These are phyloP conservation scores for Probaryconus sp. DNA, from an alignment of 1,140 invertebrate species.

Conservation along the genomic window DNA sequence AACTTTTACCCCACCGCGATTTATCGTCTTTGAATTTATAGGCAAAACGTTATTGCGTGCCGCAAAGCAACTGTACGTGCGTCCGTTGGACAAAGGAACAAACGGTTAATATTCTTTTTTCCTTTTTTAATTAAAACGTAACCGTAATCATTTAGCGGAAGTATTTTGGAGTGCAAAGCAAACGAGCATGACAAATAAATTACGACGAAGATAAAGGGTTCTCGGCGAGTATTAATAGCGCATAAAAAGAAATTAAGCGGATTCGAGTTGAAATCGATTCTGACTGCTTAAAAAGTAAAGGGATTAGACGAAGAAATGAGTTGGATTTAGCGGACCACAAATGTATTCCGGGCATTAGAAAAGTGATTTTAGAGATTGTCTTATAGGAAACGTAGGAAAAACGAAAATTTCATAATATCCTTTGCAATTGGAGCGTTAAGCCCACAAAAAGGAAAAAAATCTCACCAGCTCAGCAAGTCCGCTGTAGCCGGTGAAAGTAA, in stretches of 20 bases:
- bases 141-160: conserved; percentile 37
- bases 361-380: not conserved
- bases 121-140: conserved; percentile 48
- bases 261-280: not conserved
- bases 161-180: conserved; percentile 29
- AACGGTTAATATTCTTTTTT: conserved; percentile 19
- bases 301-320: conserved; percentile 1
- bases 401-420: conserved; percentile 16
- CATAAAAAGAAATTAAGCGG: not conserved
- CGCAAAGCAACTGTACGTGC: conserved; percentile 42
- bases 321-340: no score
- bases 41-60: conserved; percentile 63
- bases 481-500: conserved; percentile 13
- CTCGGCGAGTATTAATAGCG: no score
- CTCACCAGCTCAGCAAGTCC: conserved; percentile 28
- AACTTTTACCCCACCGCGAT: conserved; percentile 45
- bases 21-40: conserved; percentile 66
- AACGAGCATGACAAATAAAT: conserved; percentile 13
- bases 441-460: conserved; percentile 12
- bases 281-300: no score
- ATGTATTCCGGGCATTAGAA: conserved; percentile 5
- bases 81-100: conserved; percentile 37
- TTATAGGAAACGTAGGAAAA: no score
- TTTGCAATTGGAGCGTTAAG: conserved; percentile 16
- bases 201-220: no score